These are phyloP conservation scores for Clivina fossor DNA, from an alignment of 2,888 invertebrate species.

Conservation along the genomic window DNA sequence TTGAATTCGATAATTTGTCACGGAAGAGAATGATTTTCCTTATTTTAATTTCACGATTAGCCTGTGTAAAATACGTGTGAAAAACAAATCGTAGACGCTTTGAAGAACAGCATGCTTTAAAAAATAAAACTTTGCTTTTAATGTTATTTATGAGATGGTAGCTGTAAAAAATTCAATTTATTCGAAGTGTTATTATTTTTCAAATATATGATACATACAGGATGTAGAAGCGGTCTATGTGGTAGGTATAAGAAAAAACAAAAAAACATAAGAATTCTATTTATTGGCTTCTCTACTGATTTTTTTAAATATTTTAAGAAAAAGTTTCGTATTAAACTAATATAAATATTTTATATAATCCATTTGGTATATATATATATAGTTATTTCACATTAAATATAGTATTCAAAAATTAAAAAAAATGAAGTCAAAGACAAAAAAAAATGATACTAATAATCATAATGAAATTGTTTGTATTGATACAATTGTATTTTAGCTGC, in stretches of 20 bases:
- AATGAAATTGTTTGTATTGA: too few relatives aligned
- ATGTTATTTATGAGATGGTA: constrained; percentile 20
- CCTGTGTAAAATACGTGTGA: constrained; percentile 15
- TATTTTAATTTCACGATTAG: constrained; percentile 4
- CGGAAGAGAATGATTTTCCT: constrained; percentile 3
- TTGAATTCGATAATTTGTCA: constrained; percentile 16
- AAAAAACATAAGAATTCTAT: too few relatives aligned
- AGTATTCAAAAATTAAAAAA: too few relatives aligned
- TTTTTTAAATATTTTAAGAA: too few relatives aligned
- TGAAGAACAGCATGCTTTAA: constrained; percentile 9
- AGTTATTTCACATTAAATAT: too few relatives aligned
- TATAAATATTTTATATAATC: too few relatives aligned
- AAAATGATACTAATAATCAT: too few relatives aligned
- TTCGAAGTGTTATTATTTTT: constrained; percentile 14
- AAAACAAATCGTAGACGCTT: constrained; percentile 20
- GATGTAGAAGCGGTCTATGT: constrained; percentile 16
- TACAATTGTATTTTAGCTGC: too few relatives aligned
- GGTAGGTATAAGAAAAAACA: constrained; percentile 28
- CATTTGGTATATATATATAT: too few relatives aligned
- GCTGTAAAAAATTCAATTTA: neutral
- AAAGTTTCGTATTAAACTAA: too few relatives aligned
- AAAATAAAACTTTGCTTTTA: constrained; percentile 17
- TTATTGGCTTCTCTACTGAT: too few relatives aligned
- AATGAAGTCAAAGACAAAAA: too few relatives aligned
- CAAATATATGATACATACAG: constrained; percentile 11